Evolutionary conservation across 2,888 invertebrate species (phyloP), one percentile per base, ranked within the genome.

Genomic region (Pheosia tremula): DNA sequence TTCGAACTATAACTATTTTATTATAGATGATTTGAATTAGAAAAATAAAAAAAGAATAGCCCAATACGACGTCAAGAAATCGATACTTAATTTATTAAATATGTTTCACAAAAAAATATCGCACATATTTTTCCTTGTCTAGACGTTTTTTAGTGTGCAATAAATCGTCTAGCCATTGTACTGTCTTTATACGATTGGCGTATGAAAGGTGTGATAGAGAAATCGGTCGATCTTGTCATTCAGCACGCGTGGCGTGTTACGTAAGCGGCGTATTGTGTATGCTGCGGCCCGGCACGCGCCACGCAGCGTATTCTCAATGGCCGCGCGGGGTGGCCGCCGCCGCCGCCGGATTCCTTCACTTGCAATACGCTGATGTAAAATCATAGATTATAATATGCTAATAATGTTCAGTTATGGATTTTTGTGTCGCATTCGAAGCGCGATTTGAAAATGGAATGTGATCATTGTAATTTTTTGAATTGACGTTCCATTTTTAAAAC

Each of bases 171-270:
- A 66, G 69, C 84, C 78, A 82, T 85, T 81, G 84, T 87, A 83
- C 83, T 87, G 87, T 88, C 85, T 77, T 77, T 74, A 71, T 68
- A 70, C 63, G 71, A 80, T 79, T 74, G 68, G 75, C 66, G 81
- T 85, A 85, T 84, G 86, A 87, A 86, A 88, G 88, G 90, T 86
- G 80, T 77, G 82, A 86, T 88, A 90, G 91, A 90, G 92, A 92
- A 91, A 91, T 91, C 91, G 87, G 38, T 5, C 81, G 72, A 80
- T 82, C 85, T 82, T 84, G 83, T 83, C 85, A 93, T 92, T 91
- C 91, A 78, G 80, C 74, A 70, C 89, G 90, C 91, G 91, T 91
- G 81, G 59, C 67, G 75, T 69, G 85, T 91, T 91, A 91, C 89
- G 91, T 89, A 89, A 91, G 82, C 71, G 76, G 77, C 76, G 86